Conservation (phyloP, 2,113 vertebrate species). For the Nibea albiflora region DNA sequence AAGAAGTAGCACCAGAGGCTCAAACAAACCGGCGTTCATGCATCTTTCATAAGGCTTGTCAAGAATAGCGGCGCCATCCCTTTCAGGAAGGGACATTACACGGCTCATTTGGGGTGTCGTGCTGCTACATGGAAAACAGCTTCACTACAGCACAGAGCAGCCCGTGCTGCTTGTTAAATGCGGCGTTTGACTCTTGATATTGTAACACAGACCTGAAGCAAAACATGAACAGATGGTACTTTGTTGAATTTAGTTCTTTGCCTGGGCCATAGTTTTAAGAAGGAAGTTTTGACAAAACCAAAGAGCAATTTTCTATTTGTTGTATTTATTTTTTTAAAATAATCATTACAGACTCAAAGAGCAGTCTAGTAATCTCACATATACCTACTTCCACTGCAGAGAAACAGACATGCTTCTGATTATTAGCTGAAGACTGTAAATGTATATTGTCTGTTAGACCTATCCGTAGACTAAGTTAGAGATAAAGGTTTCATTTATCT, state of each 20-base stretch:
- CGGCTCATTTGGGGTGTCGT: conserved; percentile 71
- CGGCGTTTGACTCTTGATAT: conserved; percentile 7
- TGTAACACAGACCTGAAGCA: conserved; percentile 30
- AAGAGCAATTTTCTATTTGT: too few species aligned
- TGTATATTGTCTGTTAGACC: too few species aligned
- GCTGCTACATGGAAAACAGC: conserved; percentile 57
- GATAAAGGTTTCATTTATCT: too few species aligned
- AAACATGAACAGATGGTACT: conserved; percentile 36
- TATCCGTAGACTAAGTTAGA: too few species aligned
- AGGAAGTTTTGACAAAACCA: neutral
- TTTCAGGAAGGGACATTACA: conserved; percentile 72
- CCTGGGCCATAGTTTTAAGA: neutral
- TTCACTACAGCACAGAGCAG: conserved; percentile 28
- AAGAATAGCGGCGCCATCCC: conserved; percentile 34
- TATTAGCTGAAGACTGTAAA: too few species aligned
- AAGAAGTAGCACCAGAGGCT: conserved; percentile 32
- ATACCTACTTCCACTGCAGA: too few species aligned
- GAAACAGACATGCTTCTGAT: too few species aligned
- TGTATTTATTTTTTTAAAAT: too few species aligned
- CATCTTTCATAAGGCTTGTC: conserved; percentile 70
- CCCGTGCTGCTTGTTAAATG: conserved; percentile 29
- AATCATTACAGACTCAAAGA: too few species aligned
- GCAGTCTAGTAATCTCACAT: too few species aligned
- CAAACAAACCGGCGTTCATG: conserved; percentile 53
- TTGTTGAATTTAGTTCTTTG: neutral